Percentiles rank a stretch among this genome's conserved stretches.
These are phyloP conservation scores for Falco columbarius DNA, from an alignment of 2,797 vertebrate species.

Conservation along the genomic window DNA sequence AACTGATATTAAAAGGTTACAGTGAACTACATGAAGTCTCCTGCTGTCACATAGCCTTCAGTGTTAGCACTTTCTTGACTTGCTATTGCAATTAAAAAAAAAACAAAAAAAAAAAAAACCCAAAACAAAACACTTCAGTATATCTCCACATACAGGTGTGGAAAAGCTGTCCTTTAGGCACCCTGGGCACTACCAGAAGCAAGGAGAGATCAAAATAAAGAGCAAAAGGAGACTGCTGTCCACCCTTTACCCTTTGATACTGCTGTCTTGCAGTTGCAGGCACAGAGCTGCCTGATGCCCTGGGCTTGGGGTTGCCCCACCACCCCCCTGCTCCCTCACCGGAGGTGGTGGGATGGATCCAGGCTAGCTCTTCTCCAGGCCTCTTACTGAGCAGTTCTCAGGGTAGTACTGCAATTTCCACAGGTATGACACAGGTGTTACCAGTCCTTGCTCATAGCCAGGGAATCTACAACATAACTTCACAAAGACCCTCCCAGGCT, in stretches of 20 bases:
- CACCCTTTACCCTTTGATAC: neutral
- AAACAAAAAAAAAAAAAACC: too few relatives aligned
- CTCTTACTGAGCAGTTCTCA: neutral
- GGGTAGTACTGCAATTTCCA: neutral
- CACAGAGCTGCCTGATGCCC: neutral
- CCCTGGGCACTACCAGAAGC: neutral
- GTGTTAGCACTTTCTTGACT: neutral
- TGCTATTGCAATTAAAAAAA: neutral
- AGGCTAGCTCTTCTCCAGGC: neutral
- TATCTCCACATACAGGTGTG: neutral
- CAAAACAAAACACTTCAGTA: neutral
- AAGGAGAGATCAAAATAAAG: neutral
- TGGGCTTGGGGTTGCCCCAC: neutral
- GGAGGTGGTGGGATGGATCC: neutral
- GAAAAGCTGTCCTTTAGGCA: neutral
- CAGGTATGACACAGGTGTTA: rapidly evolving
- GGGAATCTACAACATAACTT: neutral
- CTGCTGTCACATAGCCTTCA: neutral
- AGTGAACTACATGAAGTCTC: neutral
- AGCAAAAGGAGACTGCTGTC: neutral
- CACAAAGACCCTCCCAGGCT: neutral
- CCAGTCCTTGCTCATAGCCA: neutral
- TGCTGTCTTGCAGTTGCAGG: neutral
- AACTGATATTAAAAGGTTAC: neutral
- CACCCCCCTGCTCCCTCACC: neutral